Evolutionary conservation across 1,140 invertebrate species (phyloP), one percentile per base, ranked within the genome.

Genomic region (Glomeris maerens): DNA sequence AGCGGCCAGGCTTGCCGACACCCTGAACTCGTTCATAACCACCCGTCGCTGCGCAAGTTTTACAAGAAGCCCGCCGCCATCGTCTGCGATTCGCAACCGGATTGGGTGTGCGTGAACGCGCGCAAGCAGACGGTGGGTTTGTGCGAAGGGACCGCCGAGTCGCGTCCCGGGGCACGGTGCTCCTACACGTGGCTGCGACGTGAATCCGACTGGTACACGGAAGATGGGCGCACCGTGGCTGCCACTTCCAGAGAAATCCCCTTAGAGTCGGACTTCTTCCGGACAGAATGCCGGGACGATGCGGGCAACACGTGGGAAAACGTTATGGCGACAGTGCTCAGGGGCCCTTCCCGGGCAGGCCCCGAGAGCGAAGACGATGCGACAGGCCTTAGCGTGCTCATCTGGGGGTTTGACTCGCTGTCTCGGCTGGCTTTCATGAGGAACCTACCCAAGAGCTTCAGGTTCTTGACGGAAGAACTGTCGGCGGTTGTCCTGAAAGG

Each of bases 361-460:
- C 62, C 61, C 14, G 69, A 64, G 10, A 78, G 76, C 74, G 61
- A 71, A 10, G 64, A 69, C 26, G 65, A 71, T 36, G 66, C 67
- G 0, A 55, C 78, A 1, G 72, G 74, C 45, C 56, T 84, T 4
- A 91, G 89, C 62, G 79, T 95, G 0, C 62, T 93, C 0, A 88
- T 94, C 71, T 80, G 91, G 51, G 89, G 87, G 0, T 86, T 92
- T 63, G 92, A 96, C 67, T 94, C 91, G 0, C 65, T 93, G 0
- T 91, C 89, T 0, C 72, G 81, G 36, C 84, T 89, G 65, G 81
- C 83, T 1, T 92, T 92, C 61, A 80, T 85, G 21, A 72, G 91
- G 29, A 83, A 85, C 59, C 68, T 96, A 41, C 89, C 89, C 1
- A 79, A 81, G 55, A 81, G 81, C 5, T 84, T 86, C 59, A 69